Evolutionary conservation across 2,888 invertebrate genomes (phyloP).

Genomic region (Limnephilus auricula): DNA sequence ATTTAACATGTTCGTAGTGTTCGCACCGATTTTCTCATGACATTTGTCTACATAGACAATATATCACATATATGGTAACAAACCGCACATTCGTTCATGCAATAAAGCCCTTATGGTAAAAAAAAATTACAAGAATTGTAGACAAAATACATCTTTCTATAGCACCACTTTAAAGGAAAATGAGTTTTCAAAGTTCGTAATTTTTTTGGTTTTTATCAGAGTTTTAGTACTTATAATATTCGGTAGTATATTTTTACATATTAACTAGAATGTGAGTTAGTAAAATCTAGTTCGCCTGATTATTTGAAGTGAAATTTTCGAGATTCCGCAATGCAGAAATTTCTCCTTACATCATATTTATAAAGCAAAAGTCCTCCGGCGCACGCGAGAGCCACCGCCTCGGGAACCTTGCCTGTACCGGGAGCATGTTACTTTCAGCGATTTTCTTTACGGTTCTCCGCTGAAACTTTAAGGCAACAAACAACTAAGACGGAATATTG

Average conservation of each 20-base stretch:
- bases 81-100: not conserved
- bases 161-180: too few relatives aligned
- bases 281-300: not conserved
- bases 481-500: conserved; percentile 35
- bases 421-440: conserved; percentile 27
- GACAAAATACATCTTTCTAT: too few relatives aligned
- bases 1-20: not conserved
- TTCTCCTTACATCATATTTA: conserved; percentile 2
- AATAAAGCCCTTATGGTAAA: not conserved
- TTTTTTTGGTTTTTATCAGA: too few relatives aligned
- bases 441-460: conserved; percentile 35
- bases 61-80: not conserved
- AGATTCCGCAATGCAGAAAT: conserved; percentile 26
- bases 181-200: too few relatives aligned
- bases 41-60: not conserved
- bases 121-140: too few relatives aligned
- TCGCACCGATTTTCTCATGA: not conserved
- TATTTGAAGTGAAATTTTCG: not conserved
- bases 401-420: not conserved
- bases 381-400: not conserved
- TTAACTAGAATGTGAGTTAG: not conserved
- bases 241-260: too few relatives aligned
- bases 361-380: not conserved
- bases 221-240: not conserved
- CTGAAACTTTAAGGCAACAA: conserved; percentile 40